phyloP scores from a whole-genome alignment of 2,888 invertebrate genomes.

The Thysanoteuthis rhombus region DNA sequence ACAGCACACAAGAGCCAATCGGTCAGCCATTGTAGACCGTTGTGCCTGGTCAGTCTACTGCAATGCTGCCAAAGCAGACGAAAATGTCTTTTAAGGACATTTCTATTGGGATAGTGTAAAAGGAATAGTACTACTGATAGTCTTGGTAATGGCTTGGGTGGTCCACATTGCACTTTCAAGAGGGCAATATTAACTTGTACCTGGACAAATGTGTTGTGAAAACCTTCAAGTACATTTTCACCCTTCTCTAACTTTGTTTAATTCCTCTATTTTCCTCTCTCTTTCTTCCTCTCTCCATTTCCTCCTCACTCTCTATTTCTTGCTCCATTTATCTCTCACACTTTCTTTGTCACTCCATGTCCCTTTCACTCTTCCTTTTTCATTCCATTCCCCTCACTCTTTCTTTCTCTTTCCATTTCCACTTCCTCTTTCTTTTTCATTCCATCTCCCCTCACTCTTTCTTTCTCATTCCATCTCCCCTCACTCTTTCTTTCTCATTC shows the following conservation, averaged over 20 bases:
- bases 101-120: not conserved
- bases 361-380: not conserved
- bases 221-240: not conserved
- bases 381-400: not conserved
- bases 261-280: not conserved
- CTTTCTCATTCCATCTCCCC: not conserved
- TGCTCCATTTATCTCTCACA: not conserved
- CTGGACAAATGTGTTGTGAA: not conserved
- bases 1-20: not conserved
- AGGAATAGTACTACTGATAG: not conserved
- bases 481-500: not conserved
- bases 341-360: not conserved
- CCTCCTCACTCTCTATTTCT: not conserved
- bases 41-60: not conserved
- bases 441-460: not conserved
- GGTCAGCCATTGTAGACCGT: not conserved
- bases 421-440: not conserved
- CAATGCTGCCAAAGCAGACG: not conserved
- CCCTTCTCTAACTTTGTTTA: not conserved
- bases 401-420: not conserved
- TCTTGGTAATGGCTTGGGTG: not conserved
- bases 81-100: slow-evolving; percentile 12
- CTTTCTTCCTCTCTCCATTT: not conserved
- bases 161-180: not conserved
- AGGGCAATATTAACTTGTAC: slow-evolving; percentile 12